phyloP scores from a whole-genome alignment of 1,140 invertebrate species.

The Neuroterus valhalla region DNA sequence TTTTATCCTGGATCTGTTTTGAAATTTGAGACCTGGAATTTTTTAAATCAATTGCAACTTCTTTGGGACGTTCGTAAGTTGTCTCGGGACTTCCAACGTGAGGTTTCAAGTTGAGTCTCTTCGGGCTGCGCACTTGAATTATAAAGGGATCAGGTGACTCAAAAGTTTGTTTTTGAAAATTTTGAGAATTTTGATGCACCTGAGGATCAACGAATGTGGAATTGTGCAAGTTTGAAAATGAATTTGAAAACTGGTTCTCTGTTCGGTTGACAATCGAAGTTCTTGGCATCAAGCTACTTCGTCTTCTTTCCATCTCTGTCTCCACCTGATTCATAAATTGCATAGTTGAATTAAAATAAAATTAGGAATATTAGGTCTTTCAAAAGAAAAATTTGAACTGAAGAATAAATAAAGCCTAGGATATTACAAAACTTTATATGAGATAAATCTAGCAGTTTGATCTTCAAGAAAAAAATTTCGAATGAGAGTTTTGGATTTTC shows the following conservation, averaged over 20 bases:
- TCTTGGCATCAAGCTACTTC: not conserved
- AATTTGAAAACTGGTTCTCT: not conserved
- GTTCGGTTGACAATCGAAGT: not conserved
- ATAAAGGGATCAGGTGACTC: slow-evolving; percentile 64
- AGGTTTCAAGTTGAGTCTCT: slow-evolving; percentile 60
- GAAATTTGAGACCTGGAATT: too few relatives aligned
- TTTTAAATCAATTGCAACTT: not conserved
- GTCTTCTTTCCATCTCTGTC: slow-evolving; percentile 63
- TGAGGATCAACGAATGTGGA: not conserved
- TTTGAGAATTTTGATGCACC: slow-evolving; percentile 22
- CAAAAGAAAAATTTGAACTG: too few relatives aligned
- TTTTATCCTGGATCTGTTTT: too few relatives aligned
- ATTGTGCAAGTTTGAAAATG: not conserved
- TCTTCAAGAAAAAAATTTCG: too few relatives aligned
- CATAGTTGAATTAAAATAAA: too few relatives aligned
- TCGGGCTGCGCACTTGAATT: slow-evolving; percentile 54
- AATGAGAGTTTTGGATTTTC: too few relatives aligned
- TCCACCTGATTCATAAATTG: slow-evolving; percentile 55
- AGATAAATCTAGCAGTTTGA: too few relatives aligned
- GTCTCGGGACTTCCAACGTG: slow-evolving; percentile 59
- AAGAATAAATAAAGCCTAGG: too few relatives aligned
- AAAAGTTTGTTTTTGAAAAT: slow-evolving; percentile 32
- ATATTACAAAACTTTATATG: too few relatives aligned
- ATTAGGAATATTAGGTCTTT: too few relatives aligned
- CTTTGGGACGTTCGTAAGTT: slow-evolving; percentile 46